Conservation (phyloP, 2,113 vertebrate species). For the Cervus canadensis region DNA sequence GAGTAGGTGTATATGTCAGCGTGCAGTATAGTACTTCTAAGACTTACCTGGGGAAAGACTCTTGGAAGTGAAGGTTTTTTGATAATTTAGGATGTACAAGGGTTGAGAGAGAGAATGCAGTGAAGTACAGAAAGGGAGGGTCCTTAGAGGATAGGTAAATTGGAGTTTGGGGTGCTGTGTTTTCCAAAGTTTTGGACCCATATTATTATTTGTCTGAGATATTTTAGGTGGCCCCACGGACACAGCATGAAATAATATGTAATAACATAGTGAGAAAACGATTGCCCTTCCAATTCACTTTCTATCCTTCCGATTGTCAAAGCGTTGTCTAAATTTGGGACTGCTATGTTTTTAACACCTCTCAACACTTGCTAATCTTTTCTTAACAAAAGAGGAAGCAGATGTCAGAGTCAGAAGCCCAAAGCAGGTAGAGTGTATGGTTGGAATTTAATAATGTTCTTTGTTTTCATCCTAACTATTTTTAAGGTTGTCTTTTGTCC, state of each 20-base stretch:
- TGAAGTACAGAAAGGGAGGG: neutral
- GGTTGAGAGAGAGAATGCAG: neutral
- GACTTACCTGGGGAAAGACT: neutral
- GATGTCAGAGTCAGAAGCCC: neutral
- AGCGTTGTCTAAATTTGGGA: neutral
- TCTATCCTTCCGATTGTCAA: neutral
- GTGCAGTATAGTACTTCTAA: fast-evolving
- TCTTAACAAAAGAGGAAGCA: conserved; percentile 19
- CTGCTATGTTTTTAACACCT: neutral
- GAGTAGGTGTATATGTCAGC: neutral
- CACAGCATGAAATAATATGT: neutral
- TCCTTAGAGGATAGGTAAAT: neutral
- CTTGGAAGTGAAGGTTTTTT: neutral
- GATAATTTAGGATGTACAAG: neutral
- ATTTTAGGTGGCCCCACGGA: neutral
- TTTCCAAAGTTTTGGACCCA: neutral
- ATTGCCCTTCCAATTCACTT: neutral
- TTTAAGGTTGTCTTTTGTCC: neutral
- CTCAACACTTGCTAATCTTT: conserved; percentile 5
- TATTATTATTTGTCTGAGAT: neutral
- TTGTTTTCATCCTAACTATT: neutral
- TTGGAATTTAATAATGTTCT: neutral
- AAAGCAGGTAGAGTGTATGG: neutral
- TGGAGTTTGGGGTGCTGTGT: neutral
- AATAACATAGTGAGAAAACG: neutral